Conservation (phyloP, 1,140 invertebrate species). For the Drosophila lowei region DNA sequence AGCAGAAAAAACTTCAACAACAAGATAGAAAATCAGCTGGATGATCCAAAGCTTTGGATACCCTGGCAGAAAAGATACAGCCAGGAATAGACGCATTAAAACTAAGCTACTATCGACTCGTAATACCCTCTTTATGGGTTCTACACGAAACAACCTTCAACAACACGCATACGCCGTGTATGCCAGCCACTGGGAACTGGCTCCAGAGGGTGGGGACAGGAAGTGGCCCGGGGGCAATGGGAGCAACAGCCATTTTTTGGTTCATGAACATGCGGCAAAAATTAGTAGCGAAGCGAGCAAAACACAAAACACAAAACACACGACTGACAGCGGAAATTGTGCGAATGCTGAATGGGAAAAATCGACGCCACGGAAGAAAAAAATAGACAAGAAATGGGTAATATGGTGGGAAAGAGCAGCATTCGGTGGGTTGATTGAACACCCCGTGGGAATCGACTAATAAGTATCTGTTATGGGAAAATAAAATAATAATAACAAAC, state of each 20-base stretch:
- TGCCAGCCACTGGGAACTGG: constrained; percentile 39
- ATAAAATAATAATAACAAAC: no score
- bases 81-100: no score
- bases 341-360: constrained; percentile 32
- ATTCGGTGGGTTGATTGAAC: no score
- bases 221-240: constrained; percentile 39
- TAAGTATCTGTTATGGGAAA: no score
- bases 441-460: no score
- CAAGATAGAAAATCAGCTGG: no score
- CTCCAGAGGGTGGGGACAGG: not conserved
- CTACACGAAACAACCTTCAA: no score
- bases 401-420: not conserved
- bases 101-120: no score
- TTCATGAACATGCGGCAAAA: constrained; percentile 74
- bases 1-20: not conserved
- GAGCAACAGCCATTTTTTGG: constrained; percentile 56
- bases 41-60: no score
- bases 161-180: constrained; percentile 65
- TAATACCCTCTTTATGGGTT: no score
- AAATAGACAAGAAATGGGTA: not conserved
- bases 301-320: constrained; percentile 53
- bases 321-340: constrained; percentile 64
- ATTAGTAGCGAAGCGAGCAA: constrained; percentile 61
- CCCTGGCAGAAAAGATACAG: no score
- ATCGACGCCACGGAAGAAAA: constrained; percentile 22